Conservation (phyloP, 2,113 vertebrate species). For the Leuciscus idus region DNA sequence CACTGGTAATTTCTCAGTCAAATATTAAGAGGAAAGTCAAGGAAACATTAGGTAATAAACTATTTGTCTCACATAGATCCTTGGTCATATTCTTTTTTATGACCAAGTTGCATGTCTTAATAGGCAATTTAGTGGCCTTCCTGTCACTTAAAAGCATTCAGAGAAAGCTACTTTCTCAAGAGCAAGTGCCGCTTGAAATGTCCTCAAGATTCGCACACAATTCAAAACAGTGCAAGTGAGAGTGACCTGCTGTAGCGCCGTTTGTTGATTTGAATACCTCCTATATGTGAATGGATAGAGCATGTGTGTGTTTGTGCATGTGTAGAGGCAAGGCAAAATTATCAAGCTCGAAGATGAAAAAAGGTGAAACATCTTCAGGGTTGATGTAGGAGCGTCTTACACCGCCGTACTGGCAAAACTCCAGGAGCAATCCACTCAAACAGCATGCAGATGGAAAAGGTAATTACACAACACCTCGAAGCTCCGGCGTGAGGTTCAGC, state of each 20-base stretch:
- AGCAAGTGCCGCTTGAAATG: background rate
- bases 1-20: constrained; percentile 32
- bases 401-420: constrained; percentile 54
- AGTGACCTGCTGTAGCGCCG: background rate
- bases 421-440: constrained; percentile 60
- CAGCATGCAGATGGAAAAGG: constrained; percentile 44
- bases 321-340: background rate
- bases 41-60: background rate
- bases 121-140: constrained; percentile 14
- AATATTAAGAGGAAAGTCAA: constrained; percentile 18
- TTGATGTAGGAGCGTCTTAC: background rate
- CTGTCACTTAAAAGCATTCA: background rate
- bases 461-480: constrained; percentile 66
- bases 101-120: background rate
- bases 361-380: constrained; percentile 9
- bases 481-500: constrained; percentile 52
- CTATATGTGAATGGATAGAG: background rate
- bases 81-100: no score
- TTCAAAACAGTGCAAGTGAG: background rate
- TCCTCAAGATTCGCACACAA: background rate
- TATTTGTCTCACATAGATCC: background rate
- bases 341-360: constrained; percentile 7
- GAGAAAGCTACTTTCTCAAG: background rate
- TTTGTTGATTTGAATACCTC: background rate
- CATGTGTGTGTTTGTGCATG: background rate